Conservation (phyloP, 2,113 vertebrate species). For the Nannospalax galili region DNA sequence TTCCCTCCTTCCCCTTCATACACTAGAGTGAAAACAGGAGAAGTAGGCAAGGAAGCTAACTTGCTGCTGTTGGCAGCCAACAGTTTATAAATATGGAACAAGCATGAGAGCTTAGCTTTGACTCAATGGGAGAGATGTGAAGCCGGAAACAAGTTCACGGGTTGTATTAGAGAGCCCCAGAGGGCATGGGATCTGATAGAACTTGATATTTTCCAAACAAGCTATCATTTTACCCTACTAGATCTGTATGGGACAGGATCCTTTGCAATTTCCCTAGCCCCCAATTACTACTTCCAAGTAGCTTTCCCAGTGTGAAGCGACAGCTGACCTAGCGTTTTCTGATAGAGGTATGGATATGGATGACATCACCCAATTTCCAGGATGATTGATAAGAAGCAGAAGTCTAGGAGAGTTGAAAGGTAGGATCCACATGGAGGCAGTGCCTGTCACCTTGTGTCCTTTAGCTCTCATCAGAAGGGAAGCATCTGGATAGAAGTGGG, state of each 20-base stretch:
- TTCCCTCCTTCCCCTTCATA: background rate
- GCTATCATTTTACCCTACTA: background rate
- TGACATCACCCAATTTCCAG: constrained; percentile 1
- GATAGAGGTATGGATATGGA: background rate
- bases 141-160: background rate
- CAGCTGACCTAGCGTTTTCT: background rate
- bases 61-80: constrained; percentile 54
- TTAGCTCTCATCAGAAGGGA: background rate
- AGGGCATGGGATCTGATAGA: constrained; percentile 27
- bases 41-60: constrained; percentile 76
- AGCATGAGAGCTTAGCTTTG: constrained; percentile 53
- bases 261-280: background rate
- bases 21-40: constrained; percentile 59
- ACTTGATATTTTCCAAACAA: constrained; percentile 11
- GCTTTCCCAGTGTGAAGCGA: background rate
- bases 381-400: constrained; percentile 26
- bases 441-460: constrained; percentile 29
- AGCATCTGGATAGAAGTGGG: background rate
- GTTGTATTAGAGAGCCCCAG: background rate
- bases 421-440: constrained; percentile 16
- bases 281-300: background rate
- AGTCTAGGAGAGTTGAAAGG: constrained; percentile 26
- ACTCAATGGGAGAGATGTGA: constrained; percentile 46
- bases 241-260: background rate
- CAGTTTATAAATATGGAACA: constrained; percentile 64